A percentile compares a stretch with the other conserved stretches of the same genome.
Conservation (phyloP, 1,140 invertebrate genomes). For the Battus philenor region DNA sequence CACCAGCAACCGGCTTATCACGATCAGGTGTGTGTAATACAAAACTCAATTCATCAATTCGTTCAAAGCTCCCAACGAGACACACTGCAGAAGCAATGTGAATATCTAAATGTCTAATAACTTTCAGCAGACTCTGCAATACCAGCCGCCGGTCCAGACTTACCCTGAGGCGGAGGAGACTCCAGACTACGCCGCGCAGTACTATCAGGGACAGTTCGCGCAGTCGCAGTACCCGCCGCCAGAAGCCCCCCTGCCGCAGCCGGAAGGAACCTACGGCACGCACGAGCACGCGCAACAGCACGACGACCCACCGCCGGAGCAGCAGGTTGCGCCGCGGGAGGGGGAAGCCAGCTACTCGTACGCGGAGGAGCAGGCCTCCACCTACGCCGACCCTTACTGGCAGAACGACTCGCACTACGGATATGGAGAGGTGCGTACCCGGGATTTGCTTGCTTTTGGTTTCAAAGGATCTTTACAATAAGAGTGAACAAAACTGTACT, state of each 20-base stretch:
- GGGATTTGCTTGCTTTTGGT: too few relatives aligned
- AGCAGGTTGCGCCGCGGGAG: conserved; percentile 14
- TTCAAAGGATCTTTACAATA: too few relatives aligned
- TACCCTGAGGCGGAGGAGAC: conserved; percentile 26
- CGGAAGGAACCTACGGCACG: background rate
- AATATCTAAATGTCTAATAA: too few relatives aligned
- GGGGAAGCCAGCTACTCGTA: conserved; percentile 12
- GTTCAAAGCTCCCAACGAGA: too few relatives aligned
- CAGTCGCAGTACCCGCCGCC: conserved; percentile 5
- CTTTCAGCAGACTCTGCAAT: conserved; percentile 19
- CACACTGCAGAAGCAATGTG: too few relatives aligned
- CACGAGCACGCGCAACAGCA: background rate
- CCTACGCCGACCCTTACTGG: conserved; percentile 45
- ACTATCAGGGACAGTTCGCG: conserved; percentile 22
- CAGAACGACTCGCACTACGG: conserved; percentile 29
- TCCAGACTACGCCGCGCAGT: conserved; percentile 24
- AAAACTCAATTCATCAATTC: too few relatives aligned
- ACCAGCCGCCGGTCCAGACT: conserved; percentile 2
- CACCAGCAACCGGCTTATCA: conserved; percentile 18
- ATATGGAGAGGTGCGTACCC: conserved; percentile 45
- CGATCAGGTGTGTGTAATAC: conserved; percentile 19
- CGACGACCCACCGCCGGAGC: background rate
- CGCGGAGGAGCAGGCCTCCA: conserved; percentile 25
- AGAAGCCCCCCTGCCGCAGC: background rate
- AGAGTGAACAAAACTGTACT: too few relatives aligned